Base-by-base conservation (phyloP, 2,888 invertebrate genomes). In the Athripsodes cinereus region DNA sequence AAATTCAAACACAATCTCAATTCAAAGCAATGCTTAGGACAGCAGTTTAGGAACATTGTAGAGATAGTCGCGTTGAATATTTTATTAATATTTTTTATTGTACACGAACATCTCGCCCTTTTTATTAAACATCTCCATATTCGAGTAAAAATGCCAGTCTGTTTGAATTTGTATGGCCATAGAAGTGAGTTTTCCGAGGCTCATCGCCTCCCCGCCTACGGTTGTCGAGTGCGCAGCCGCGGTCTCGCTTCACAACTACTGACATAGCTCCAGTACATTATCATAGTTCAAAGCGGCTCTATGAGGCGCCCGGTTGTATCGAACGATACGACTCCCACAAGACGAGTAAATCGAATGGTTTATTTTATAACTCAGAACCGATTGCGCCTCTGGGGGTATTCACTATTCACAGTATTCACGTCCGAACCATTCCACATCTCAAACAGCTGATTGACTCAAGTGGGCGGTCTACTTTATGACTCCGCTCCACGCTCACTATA, bases 301-400 rank as follows among this genome's bases (percentile, higher is more conserved):
- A 52, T 51, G 57, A 47, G 57, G 47, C 57, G 57, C 46, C 26
- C 57, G 57, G 57, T 57, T 57, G 57, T 57, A 57, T 55, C 50
- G 50, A 40, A 35, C 58, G 54, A 56, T 57, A 57, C 59, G 71
- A 73, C 73, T 40, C 40, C 73, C 72, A 67, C 67, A 71, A 70
- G 74, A 72, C 72, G 74, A 74, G 71, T 78, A 76, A 77, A 78
- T 75, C 73, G 75, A 73, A 71, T 76, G 73, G 68, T 77, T 78
- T 78, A 76, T 78, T 76, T 78, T 78, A 75, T 75, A 78, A 78
- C 67, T 71, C 74, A 70, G 55, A 52, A 53, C 57, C 60, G 52
- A 60, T 57, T 54, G 59, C 55, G 52, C 58, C 58, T 50, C 11
- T 53, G 58, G 58, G 60, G 58, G 47, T 49, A 55, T 57, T 58